These are phyloP conservation scores for Biston stratarius DNA, from an alignment of 2,888 invertebrate species.

Conservation along the genomic window DNA sequence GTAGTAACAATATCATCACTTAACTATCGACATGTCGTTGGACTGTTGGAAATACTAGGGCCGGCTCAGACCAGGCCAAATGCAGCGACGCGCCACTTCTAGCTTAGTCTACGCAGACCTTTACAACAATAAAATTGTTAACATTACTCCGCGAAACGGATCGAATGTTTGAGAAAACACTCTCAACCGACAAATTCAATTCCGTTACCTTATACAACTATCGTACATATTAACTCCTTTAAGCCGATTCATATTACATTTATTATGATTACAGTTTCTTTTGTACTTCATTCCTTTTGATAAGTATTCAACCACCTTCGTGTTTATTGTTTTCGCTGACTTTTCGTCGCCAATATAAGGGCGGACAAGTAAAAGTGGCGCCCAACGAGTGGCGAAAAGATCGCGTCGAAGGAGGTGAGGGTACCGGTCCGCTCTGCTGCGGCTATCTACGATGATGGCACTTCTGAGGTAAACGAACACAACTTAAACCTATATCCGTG, in stretches of 20 bases:
- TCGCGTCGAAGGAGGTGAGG: constrained; percentile 22
- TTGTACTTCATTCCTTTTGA: constrained; percentile 78
- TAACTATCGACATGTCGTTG: constrained; percentile 64
- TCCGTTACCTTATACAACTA: constrained; percentile 76
- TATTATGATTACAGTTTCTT: constrained; percentile 73
- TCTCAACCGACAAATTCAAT: constrained; percentile 63
- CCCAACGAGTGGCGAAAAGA: constrained; percentile 30
- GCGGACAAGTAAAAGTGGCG: constrained; percentile 40
- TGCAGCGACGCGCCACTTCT: neutral
- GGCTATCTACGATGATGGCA: constrained; percentile 67
- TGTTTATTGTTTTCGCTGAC: constrained; percentile 27
- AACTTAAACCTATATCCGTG: constrained; percentile 67
- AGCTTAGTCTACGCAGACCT: constrained; percentile 1
- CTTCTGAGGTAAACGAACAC: constrained; percentile 79
- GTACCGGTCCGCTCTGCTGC: constrained; percentile 29
- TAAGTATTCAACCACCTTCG: constrained; percentile 61
- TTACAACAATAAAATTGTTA: constrained; percentile 43
- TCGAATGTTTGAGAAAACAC: constrained; percentile 26
- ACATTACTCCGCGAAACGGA: constrained; percentile 44
- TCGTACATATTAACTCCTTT: constrained; percentile 66
- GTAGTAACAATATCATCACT: constrained; percentile 70
- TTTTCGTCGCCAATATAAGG: constrained; percentile 28
- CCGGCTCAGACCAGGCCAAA: constrained; percentile 5
- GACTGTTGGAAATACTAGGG: constrained; percentile 57
- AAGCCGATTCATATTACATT: constrained; percentile 75